Evolutionary conservation across 2,797 vertebrate genomes (phyloP).

Genomic region (Catostomus latipinnis): DNA sequence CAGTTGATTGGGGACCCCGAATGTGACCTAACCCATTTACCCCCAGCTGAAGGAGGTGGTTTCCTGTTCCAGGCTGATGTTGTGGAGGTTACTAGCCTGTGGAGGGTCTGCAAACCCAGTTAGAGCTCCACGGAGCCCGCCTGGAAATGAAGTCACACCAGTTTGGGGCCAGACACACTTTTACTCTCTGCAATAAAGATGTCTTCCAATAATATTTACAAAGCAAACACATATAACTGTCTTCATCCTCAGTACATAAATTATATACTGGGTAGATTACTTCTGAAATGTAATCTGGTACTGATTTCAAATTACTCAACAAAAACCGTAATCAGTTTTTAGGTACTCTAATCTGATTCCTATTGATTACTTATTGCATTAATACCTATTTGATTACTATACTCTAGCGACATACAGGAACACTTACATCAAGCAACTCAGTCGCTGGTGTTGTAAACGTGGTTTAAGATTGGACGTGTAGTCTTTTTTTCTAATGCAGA

Average conservation of each 20-base stretch:
- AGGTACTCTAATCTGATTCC: no score
- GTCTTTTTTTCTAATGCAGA: no score
- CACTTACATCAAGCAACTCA: no score
- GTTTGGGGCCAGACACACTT: slow-evolving; percentile 17
- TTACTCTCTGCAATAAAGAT: slow-evolving; percentile 31
- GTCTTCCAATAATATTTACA: neutral
- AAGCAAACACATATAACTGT: neutral
- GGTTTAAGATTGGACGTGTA: no score
- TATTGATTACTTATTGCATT: no score
- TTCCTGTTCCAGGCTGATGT: slow-evolving; percentile 21
- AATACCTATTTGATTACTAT: no score
- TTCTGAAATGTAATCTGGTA: no score
- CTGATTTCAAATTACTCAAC: no score
- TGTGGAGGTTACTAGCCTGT: slow-evolving; percentile 9
- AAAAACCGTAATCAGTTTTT: no score
- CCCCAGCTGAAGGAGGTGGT: slow-evolving; percentile 15
- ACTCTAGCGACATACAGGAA: no score
- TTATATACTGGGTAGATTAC: no score
- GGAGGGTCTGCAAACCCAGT: slow-evolving; percentile 17
- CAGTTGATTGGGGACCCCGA: slow-evolving; percentile 61
- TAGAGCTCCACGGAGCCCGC: slow-evolving; percentile 8
- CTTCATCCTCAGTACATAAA: neutral
- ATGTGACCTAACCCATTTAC: slow-evolving; percentile 65
- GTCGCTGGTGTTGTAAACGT: no score
- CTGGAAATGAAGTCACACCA: slow-evolving; percentile 13